Evolutionary conservation across 2,888 invertebrate species (phyloP), one percentile per base, ranked within the genome.

Genomic region (Watsonalla cultraria): DNA sequence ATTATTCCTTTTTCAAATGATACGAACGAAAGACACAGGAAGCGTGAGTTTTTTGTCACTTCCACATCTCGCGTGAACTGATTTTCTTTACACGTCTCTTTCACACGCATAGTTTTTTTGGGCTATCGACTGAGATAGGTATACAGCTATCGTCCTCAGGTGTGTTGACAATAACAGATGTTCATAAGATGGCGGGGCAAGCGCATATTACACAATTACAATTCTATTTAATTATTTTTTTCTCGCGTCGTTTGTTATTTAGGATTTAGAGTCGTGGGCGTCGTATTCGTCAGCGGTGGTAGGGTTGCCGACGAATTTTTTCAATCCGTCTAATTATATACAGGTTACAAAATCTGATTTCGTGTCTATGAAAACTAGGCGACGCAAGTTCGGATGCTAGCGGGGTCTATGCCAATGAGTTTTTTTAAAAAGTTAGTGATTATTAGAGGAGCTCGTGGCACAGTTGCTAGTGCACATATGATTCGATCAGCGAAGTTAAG

Each of bases 161-260:
- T 90, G 89, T 88, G 88, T 86, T 86, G 86, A 88, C 89, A 86
- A 82, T 84, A 89, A 90, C 90, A 90, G 89, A 90, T 90, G 90
- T 90, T 87, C 80, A 72, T 69, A 78, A 74, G 78, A 81, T 77
- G 83, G 80, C 82, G 81, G 78, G 73, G 77, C 70, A 74, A 75
- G 70, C 68, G 82, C 80, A 82, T 84, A 88, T 87, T 89, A 90
- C 85, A 89, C 89, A 87, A 90, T 90, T 90, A 89, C 84, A 76
- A 86, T 85, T 84, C 81, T 86, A 85, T 89, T 89, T 90, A 87
- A 90, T 89, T 89, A 85, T 88, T 84, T 86, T 80, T 87, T 85
- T 82, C 72, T 78, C 70, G 70, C 65, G 64, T 70, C 76, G 78
- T 76, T 82, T 80, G 78, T 82, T 80, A 79, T 76, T 79, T 77